Base-by-base conservation (phyloP, 1,140 invertebrate genomes). In the Eupristina koningsbergeri region DNA sequence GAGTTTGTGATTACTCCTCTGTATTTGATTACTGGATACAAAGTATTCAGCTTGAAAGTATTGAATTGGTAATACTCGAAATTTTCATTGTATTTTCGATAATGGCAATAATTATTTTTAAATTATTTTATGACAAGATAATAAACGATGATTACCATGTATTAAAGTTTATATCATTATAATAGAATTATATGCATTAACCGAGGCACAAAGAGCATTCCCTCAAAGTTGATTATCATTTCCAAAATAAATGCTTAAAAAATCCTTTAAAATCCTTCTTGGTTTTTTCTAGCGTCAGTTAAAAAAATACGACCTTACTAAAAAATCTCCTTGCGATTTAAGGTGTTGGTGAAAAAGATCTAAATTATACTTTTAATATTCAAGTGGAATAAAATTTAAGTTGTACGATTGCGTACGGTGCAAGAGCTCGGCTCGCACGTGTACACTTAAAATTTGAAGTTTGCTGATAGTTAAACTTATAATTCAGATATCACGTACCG, bases 281-380 rank as follows among this genome's bases (percentile, higher is more conserved):
- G 80, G 41, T 63, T 64, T 47, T 82, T 82, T 82, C 58, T 69
- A 58, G 76, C 64, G 71, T 39, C 80, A 63, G 61, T 74, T 81
- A 81, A 34, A 81, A 61, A 81, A 50, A 74, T 53, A 64, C 26
- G 41, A 34, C 26, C 53, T 26, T 22, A 5, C 9, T 26, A 26
- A 58, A 53, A 58, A 58, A 26, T 6, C 7, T 3, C 13, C 2
- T 13, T 3, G 22, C 2, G 53, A 58, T 58, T 58, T 58, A 58
- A 58, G 26, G 19, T 45, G 8, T 15, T 45, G 47, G 67, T 11
- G 69, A 36, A 22, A 53, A 31, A 50, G 45, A 77, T 77, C 47
- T 84, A 84, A 84, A 80, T 84, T 80, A 75, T 78, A 80, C 76
- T 84, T 84, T 84, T 84, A 84, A 84, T 84, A 84, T 74, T 74